A percentile compares a stretch with the other conserved stretches of the same genome.
phyloP scores from a whole-genome alignment of 2,113 vertebrate genomes.

The Bubo scandiacus region DNA sequence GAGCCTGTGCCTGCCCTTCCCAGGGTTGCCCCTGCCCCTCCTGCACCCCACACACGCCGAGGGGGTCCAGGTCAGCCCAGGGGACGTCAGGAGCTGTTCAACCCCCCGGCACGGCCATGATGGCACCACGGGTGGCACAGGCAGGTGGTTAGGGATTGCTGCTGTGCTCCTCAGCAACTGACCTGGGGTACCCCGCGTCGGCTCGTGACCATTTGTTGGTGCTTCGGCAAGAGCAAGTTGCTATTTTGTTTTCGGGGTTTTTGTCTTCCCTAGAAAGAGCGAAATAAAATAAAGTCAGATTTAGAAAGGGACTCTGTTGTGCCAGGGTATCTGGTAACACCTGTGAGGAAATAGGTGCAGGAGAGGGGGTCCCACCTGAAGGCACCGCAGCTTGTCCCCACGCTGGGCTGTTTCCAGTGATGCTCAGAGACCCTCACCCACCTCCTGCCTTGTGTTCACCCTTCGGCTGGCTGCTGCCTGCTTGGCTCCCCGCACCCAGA shows the following conservation, averaged over 20 bases:
- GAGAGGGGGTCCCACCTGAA: background rate
- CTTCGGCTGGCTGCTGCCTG: background rate
- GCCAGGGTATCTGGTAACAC: background rate
- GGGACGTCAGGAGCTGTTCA: background rate
- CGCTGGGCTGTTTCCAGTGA: fast-evolving
- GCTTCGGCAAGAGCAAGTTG: too few relatives aligned
- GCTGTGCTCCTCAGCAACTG: background rate
- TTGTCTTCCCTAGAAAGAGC: background rate
- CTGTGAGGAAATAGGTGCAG: fast-evolving
- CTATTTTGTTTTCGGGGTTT: background rate
- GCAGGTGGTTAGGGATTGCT: fast-evolving
- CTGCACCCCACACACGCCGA: fast-evolving
- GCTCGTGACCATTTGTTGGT: background rate
- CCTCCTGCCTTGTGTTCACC: fast-evolving
- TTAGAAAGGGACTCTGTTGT: background rate
- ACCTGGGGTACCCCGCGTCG: fast-evolving
- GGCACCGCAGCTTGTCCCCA: background rate
- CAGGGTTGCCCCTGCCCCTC: background rate
- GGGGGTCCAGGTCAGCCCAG: background rate
- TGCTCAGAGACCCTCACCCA: background rate
- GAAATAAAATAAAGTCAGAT: background rate
- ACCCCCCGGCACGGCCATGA: fast-evolving
- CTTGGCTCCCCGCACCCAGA: fast-evolving
- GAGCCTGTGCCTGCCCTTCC: background rate
- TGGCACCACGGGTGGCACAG: background rate